Percentiles rank a stretch among this genome's conserved stretches.
phyloP scores from a whole-genome alignment of 2,113 vertebrate species.

The Procavia capensis region DNA sequence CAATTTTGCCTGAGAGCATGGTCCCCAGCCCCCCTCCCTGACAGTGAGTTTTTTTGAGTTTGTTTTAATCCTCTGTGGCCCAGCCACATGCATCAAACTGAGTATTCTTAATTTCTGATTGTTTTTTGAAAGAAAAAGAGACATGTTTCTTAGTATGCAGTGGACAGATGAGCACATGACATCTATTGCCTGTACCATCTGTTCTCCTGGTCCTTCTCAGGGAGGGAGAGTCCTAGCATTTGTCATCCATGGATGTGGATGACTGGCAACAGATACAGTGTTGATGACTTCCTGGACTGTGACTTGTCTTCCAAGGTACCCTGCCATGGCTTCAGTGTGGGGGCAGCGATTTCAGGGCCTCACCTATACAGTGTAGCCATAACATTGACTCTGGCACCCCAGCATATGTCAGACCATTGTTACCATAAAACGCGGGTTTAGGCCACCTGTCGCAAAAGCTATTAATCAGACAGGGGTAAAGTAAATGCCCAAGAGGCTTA shows the following conservation, averaged over 20 bases:
- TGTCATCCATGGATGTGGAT: not conserved
- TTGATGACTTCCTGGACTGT: not conserved
- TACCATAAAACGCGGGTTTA: too few species aligned
- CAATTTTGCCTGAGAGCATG: too few species aligned
- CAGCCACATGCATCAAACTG: slow-evolving; percentile 2
- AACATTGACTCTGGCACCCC: not conserved
- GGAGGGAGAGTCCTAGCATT: not conserved
- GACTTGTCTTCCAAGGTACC: not conserved
- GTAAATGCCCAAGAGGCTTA: too few species aligned
- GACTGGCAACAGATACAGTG: not conserved
- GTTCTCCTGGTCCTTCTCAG: not conserved
- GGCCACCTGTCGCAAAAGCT: too few species aligned
- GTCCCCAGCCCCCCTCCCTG: too few species aligned
- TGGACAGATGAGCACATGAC: not conserved
- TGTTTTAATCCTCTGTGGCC: slow-evolving; percentile 50
- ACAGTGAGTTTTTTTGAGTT: too few species aligned
- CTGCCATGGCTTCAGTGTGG: not conserved
- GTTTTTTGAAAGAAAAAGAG: not conserved
- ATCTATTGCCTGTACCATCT: not conserved
- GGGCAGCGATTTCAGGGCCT: not conserved
- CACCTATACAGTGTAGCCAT: not conserved
- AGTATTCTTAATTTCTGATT: not conserved
- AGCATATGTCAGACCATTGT: not conserved
- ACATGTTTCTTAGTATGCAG: not conserved
- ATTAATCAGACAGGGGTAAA: too few species aligned